Evolutionary conservation across 2,888 invertebrate genomes (phyloP).

Genomic region (Volucella inanis): DNA sequence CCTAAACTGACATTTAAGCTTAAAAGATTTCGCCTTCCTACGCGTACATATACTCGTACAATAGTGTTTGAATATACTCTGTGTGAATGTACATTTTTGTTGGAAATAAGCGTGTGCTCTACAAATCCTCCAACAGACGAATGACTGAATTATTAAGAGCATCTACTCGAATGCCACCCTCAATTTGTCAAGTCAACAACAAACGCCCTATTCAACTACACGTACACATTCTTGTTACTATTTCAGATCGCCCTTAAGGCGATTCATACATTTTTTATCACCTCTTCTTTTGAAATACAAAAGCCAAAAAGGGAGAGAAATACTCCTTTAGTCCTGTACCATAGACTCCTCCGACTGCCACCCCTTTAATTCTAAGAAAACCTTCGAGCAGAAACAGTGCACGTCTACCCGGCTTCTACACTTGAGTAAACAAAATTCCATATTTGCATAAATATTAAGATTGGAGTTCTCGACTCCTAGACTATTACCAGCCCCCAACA

Average conservation of each 20-base stretch:
- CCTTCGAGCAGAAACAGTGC: slow-evolving; percentile 17
- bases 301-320: not conserved
- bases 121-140: slow-evolving; percentile 58
- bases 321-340: not conserved
- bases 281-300: slow-evolving; percentile 5
- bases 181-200: slow-evolving; percentile 75
- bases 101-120: slow-evolving; percentile 12
- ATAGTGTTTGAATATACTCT: not conserved
- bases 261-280: slow-evolving; percentile 73
- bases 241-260: slow-evolving; percentile 64
- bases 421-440: slow-evolving; percentile 71
- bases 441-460: slow-evolving; percentile 75
- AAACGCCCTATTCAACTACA: slow-evolving; percentile 55
- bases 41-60: not conserved
- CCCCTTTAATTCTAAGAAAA: too few species aligned
- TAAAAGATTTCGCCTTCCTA: slow-evolving; percentile 45
- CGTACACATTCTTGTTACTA: slow-evolving; percentile 37
- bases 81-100: not conserved
- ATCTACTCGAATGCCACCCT: slow-evolving; percentile 66
- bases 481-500: not conserved
- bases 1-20: slow-evolving; percentile 10
- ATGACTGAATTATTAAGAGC: slow-evolving; percentile 68
- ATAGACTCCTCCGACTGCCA: not conserved
- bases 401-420: slow-evolving; percentile 39
- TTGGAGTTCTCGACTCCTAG: slow-evolving; percentile 53